Evolutionary conservation across 2,888 invertebrate genomes (phyloP), one percentile per base, ranked within the genome.

Genomic region (Pimpla rufipes): DNA sequence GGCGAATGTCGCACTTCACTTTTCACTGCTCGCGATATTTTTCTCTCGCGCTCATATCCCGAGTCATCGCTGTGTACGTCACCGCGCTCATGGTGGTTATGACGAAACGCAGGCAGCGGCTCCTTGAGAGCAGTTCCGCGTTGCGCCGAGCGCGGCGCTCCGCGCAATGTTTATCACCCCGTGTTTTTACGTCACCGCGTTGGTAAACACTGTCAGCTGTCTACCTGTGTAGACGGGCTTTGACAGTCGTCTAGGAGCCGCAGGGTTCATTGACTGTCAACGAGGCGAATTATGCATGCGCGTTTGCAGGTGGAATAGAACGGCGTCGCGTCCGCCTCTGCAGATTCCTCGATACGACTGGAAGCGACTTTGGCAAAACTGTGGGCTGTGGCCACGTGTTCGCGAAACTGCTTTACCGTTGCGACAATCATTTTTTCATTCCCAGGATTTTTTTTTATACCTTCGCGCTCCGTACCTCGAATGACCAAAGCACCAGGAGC

Each of bases 221-320:
- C 40, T 23, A 29, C 42, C 52, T 35, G 50, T 55, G 16, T 37
- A 35, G 68, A 66, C 57, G 50, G n/a, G 55, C 68, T 62, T 83
- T 75, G 79, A 82, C 82, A 74, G 64, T 75, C 79, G 79, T 70
- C 70, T 66, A 62, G 18, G 55, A 74, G n/a, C 42, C n/a, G 64
- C 57, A 45, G 18, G 59, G 78, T 47, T 82, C 82, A 79, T 64
- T 68, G 78, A 79, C 82, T 59, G 37, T 35, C 29, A 57, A 57
- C 13, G 57, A 57, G 42, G 42, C 29, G 37, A 82, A 45, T 35
- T 23, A 59, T 59, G 29, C 5, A 59, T 35, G 18, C 29, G 57
- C 57, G 35, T 59, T 8, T 59, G 4, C 37, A 62, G 16, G 16
- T 18, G 18, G 18, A 62, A 62, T 37, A 0, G n/a, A 10, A 62